A percentile compares a stretch with the other conserved stretches of the same genome.
These are phyloP conservation scores for Spilogale gracilis DNA, from an alignment of 2,113 vertebrate species.

Conservation along the genomic window DNA sequence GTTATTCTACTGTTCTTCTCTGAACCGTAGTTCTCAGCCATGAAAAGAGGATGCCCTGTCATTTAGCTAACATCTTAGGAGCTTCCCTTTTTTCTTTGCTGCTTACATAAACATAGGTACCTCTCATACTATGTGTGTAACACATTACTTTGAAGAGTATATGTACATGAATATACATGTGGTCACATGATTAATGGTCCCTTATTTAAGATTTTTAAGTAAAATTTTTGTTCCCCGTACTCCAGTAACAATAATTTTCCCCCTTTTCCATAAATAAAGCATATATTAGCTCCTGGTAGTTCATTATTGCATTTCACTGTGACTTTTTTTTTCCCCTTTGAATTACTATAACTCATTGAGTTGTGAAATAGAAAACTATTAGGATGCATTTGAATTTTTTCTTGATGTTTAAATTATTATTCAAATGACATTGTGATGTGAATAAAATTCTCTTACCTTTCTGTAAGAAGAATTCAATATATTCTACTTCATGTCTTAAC, in stretches of 20 bases:
- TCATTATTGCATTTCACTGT: not conserved
- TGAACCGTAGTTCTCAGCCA: slow-evolving; percentile 71
- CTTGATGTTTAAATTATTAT: not conserved
- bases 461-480: not conserved
- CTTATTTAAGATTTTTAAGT: not conserved
- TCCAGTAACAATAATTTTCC: not conserved
- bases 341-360: not conserved
- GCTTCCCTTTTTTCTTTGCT: not conserved
- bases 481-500: not conserved
- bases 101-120: not conserved
- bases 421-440: not conserved
- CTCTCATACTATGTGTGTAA: not conserved
- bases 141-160: not conserved
- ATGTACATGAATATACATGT: not conserved
- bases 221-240: not conserved
- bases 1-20: slow-evolving; percentile 78
- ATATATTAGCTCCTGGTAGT: not conserved
- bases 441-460: not conserved
- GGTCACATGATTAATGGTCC: not conserved
- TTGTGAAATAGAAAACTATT: not conserved
- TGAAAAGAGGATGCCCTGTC: slow-evolving; percentile 73
- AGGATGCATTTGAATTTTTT: not conserved
- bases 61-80: slow-evolving; percentile 67
- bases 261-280: not conserved
- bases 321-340: not conserved